A percentile compares a stretch with the other conserved stretches of the same genome.
Evolutionary conservation across 2,797 vertebrate species (phyloP).

Genomic region (Trematomus bernacchii): DNA sequence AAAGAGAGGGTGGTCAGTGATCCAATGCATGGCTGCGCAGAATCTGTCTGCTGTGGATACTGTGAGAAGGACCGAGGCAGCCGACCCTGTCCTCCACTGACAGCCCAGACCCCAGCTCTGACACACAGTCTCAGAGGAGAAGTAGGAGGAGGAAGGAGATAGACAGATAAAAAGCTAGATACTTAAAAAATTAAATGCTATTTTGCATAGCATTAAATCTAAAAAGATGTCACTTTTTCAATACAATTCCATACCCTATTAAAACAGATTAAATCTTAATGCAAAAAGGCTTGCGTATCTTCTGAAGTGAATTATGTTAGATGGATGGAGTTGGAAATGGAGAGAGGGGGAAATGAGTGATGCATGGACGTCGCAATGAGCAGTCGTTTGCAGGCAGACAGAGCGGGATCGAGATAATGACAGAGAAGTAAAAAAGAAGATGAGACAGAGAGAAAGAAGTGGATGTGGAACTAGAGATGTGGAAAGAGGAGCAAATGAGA

Average conservation of each 20-base stretch:
- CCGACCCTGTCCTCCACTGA: conserved; percentile 60
- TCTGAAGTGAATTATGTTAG: not conserved
- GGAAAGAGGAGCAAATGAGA: conserved; percentile 31
- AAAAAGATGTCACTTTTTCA: not conserved
- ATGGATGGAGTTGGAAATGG: conserved; percentile 2
- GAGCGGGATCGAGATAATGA: conserved; percentile 28
- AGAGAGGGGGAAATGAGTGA: not conserved
- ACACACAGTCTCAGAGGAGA: conserved; percentile 60
- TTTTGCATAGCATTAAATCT: not conserved
- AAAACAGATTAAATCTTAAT: not conserved
- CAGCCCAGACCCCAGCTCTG: conserved; percentile 51
- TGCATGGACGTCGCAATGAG: conserved; percentile 19
- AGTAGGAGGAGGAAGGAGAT: conserved; percentile 7
- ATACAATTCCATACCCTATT: not conserved
- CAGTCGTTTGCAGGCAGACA: conserved; percentile 18
- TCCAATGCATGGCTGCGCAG: conserved; percentile 74
- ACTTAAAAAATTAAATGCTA: not conserved
- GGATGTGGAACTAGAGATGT: conserved; percentile 6
- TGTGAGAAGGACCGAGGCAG: conserved; percentile 62
- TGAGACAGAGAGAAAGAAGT: conserved; percentile 6
- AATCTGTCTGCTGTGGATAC: conserved; percentile 67
- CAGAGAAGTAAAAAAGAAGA: conserved; percentile 6
- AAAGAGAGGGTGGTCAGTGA: conserved; percentile 69
- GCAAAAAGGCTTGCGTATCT: not conserved
- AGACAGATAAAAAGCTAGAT: not conserved